Evolutionary conservation across 1,140 invertebrate genomes (phyloP), one percentile per base, ranked within the genome.

Genomic region (Lycorma delicatula): DNA sequence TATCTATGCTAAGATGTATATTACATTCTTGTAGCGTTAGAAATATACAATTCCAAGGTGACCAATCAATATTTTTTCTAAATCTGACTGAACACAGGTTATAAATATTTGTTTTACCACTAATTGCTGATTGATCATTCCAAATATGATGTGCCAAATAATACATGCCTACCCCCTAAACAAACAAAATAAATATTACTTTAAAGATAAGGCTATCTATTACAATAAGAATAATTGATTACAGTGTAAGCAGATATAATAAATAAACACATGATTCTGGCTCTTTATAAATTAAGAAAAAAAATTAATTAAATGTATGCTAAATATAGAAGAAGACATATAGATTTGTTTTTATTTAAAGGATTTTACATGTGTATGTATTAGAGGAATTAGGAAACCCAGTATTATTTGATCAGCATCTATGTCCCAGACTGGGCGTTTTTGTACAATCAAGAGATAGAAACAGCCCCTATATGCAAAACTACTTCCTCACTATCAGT

Each of bases 1-100:
- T 59, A 2, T 47, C 48, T 1, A 62, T 38, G 9, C 28, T 75
- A 34, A 79, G 63, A 63, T 87, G 84, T 3, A 74, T 70, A 56
- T 81, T 78, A 41, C 78, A 77, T 70, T 87, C 84, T 46, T 81
- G 75, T 1, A 77, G 67, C 0, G 83, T 85, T 1, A 87, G 68
- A 18, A 86, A 66, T 52, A 87, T 77, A 62, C 82, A 85, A 64
- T 87, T 87, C 84, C 84, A 87, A 1, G 84, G 84, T 7, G 80
- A 75, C 84, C 84, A 87, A 36, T 80, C 78, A 29, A 77, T 65
- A 3, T 78, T 61, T 1, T 71, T 69, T 29, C 77, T 67, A 74
- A 82, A 87, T 12, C 83, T 71, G 25, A 76, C 75, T 20, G 85
- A 63, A 36, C 79, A 71, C 38, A 87, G 64, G 23, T 77, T 66